Conservation (phyloP, 2,888 invertebrate species). For the Tiliacea aurago region DNA sequence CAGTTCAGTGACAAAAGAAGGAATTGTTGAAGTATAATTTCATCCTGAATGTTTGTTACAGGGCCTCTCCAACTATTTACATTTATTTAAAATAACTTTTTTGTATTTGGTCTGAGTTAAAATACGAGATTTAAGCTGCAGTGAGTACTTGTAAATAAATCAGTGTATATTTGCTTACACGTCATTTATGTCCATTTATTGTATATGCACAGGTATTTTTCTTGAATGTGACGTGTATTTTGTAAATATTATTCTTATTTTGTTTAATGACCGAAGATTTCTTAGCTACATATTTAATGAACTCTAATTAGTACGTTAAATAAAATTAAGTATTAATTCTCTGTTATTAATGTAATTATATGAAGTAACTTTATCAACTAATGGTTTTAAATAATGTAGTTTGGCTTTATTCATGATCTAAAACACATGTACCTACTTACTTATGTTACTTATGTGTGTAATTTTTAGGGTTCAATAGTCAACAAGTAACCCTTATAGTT, state of each 20-base stretch:
- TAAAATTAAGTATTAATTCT: background rate
- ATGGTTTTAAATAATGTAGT: background rate
- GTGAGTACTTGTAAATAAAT: too few species aligned
- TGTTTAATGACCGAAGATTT: too few species aligned
- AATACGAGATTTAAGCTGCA: background rate
- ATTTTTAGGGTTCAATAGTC: too few species aligned
- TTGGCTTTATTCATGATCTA: background rate
- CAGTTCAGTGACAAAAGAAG: background rate
- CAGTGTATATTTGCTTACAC: background rate
- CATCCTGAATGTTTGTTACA: background rate
- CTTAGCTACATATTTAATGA: too few species aligned
- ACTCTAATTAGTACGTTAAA: too few species aligned
- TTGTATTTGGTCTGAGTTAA: background rate
- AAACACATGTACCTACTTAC: background rate
- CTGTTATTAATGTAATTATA: too few species aligned
- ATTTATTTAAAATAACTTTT: slow-evolving; percentile 4
- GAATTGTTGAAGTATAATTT: background rate
- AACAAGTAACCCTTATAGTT: too few species aligned
- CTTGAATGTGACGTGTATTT: slow-evolving; percentile 15
- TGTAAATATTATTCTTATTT: background rate
- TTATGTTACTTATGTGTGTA: too few species aligned
- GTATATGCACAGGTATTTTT: background rate
- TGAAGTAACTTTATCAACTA: background rate
- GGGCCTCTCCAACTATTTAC: background rate
- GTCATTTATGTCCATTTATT: background rate